Evolutionary conservation across 2,888 invertebrate genomes (phyloP).

Genomic region (Eupithecia subumbrata): DNA sequence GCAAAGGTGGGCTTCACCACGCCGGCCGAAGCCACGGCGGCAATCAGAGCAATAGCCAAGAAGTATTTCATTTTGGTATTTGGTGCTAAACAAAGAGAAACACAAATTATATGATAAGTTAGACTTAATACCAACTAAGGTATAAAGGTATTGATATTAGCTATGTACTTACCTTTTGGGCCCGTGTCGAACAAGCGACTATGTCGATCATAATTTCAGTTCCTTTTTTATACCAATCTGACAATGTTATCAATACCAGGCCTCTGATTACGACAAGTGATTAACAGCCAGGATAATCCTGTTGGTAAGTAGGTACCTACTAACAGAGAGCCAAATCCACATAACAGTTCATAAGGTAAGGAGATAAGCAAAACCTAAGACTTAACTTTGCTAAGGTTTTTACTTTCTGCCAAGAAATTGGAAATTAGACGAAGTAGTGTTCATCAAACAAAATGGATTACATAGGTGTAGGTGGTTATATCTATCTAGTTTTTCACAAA

Average conservation of each 20-base stretch:
- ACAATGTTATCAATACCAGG: constrained; percentile 16
- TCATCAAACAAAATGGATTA: no score
- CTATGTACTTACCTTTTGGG: constrained; percentile 23
- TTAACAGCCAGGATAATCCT: not conserved
- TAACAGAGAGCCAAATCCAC: not conserved
- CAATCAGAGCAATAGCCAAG: constrained; percentile 63
- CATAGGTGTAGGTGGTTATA: no score
- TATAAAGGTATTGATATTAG: not conserved
- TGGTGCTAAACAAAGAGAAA: constrained; percentile 18
- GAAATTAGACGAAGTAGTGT: no score
- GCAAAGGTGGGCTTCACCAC: constrained; percentile 46
- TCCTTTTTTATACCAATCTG: constrained; percentile 17
- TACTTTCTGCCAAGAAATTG: not conserved
- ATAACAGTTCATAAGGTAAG: not conserved
- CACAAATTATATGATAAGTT: not conserved
- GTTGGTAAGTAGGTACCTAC: not conserved
- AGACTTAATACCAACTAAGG: not conserved
- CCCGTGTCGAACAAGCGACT: constrained; percentile 31
- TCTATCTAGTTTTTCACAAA: no score
- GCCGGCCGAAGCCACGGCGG: constrained; percentile 63
- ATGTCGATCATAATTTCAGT: constrained; percentile 17
- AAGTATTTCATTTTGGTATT: constrained; percentile 68
- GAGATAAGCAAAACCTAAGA: not conserved
- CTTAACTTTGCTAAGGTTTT: not conserved
- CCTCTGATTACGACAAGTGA: not conserved